A percentile compares a stretch with the other conserved stretches of the same genome.
Evolutionary conservation across 1,140 invertebrate genomes (phyloP).

Genomic region (Ptiloglossa arizonensis): DNA sequence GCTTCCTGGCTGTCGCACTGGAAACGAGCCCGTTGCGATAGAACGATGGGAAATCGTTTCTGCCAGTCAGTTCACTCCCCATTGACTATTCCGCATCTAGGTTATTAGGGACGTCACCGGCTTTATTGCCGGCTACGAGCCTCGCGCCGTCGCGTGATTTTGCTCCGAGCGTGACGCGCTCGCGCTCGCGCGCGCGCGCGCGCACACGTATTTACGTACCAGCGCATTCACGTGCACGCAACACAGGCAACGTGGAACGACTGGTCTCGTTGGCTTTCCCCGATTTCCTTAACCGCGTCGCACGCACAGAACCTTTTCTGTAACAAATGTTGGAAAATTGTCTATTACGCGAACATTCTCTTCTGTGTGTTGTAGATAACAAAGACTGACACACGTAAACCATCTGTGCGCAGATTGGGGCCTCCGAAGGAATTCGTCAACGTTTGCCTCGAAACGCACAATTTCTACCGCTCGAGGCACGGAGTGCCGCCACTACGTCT

Average conservation of each 20-base stretch:
- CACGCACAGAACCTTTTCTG: background rate
- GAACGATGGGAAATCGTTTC: constrained; percentile 70
- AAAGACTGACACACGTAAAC: constrained; percentile 81
- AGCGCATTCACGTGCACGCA: background rate
- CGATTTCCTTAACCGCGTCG: background rate
- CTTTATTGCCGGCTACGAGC: constrained; percentile 23
- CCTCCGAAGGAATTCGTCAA: constrained; percentile 79
- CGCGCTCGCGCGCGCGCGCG: no score
- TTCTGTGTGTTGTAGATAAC: constrained; percentile 78
- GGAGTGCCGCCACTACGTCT: constrained; percentile 86
- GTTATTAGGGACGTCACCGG: constrained; percentile 40
- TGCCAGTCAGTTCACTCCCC: constrained; percentile 59
- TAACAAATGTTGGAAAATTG: background rate
- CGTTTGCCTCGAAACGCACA: constrained; percentile 88
- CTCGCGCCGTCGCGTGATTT: constrained; percentile 25
- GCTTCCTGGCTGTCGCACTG: constrained; percentile 2
- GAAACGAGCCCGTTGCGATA: constrained; percentile 38
- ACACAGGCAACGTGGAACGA: constrained; percentile 1
- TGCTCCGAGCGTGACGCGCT: constrained; percentile 7
- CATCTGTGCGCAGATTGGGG: constrained; percentile 80
- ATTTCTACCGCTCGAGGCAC: constrained; percentile 88
- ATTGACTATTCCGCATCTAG: constrained; percentile 28
- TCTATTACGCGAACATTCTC: constrained; percentile 23
- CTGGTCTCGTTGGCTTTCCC: background rate
- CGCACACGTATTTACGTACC: background rate